Evolutionary conservation across 2,797 vertebrate species (phyloP).

Genomic region (Tolypeutes matacus): DNA sequence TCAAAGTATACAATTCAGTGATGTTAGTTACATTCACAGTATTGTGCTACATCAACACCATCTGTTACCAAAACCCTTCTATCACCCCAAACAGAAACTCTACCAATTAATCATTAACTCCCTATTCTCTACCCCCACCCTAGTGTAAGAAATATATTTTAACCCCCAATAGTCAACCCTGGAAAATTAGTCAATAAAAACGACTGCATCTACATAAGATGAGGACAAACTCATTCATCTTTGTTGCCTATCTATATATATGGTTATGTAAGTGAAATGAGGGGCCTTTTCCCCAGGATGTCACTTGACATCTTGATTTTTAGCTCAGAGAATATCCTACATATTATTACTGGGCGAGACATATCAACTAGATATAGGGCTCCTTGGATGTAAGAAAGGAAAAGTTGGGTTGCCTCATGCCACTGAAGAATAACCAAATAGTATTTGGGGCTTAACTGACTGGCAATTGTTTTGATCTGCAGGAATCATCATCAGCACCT

Average conservation of each 20-base stretch:
- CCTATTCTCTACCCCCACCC: too few species aligned
- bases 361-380: neutral
- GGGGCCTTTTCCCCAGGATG: neutral
- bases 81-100: too few species aligned
- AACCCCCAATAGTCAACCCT: neutral
- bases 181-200: slow-evolving; percentile 30
- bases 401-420: neutral
- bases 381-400: slow-evolving; percentile 30
- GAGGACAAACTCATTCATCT: neutral
- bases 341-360: slow-evolving; percentile 17
- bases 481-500: slow-evolving; percentile 73
- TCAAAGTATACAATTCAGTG: too few species aligned
- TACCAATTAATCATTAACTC: too few species aligned
- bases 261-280: slow-evolving; percentile 22
- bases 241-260: neutral
- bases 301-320: slow-evolving; percentile 17
- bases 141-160: neutral
- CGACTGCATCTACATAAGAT: neutral
- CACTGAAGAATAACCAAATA: neutral
- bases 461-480: slow-evolving; percentile 60
- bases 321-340: slow-evolving; percentile 14
- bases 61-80: too few species aligned
- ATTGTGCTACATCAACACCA: too few species aligned
- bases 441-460: slow-evolving; percentile 58
- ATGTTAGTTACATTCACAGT: too few species aligned